Base-by-base conservation (phyloP, 2,797 vertebrate species). In the Dryobates pubescens region DNA sequence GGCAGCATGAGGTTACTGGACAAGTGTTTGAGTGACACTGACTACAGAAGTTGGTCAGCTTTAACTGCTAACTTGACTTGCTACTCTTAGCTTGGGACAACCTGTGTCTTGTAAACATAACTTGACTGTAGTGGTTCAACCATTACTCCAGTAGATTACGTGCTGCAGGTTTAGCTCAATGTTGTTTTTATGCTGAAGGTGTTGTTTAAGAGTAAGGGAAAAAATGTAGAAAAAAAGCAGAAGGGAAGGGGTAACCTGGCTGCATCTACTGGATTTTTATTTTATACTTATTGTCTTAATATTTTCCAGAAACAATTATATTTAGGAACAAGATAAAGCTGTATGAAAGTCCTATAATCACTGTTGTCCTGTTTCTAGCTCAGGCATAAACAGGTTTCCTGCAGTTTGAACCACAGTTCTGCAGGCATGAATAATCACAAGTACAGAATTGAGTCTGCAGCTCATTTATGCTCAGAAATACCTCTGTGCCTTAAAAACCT, bases 391-490 rank as follows among this genome's bases (percentile, higher is more conserved):
- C 72, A 74, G 81, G n/a, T 65, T 94, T 92, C 68, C 54, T 82
- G 65, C 47, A 49, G 32, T 74, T 47, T 18, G 38, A 92, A 72
- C 56, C 68, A 22, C 47, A 51, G 82, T 54, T 93, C 64, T 86
- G 81, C 68, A 75, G 84, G 71, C 54, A 41, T 57, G 74, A 90
- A 81, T 81, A 88, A 88, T 57, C 2, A 6, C 19, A 56, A 67
- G 34, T 32, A 49, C 62, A 72, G 47, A 88, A 85, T 20, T 32
- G 69, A 82, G 56, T 63, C 78, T 77, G 53, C 56, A 89, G 63
- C 62, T 92, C 57, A 19, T 87, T 78, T 85, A 27, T 69, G 56
- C 72, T 85, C 84, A 85, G 67, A 92, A 95, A 91, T 93, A 78
- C 77, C 88, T 67, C 18, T 62, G 23, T 65, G 76, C 84, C 70